Evolutionary conservation across 2,888 invertebrate species (phyloP).

Genomic region (Corbicula japonica): DNA sequence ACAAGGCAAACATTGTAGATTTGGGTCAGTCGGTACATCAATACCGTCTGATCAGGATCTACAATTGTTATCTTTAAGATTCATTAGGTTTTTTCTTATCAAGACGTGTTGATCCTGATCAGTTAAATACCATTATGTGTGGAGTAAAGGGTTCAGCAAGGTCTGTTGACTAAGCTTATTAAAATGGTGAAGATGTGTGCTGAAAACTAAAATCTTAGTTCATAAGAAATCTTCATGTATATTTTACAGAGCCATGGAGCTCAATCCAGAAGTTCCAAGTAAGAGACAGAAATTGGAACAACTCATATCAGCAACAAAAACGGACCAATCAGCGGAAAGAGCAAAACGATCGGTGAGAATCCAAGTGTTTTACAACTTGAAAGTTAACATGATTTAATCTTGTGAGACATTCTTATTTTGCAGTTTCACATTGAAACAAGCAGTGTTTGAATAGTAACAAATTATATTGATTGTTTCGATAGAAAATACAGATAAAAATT

Average conservation of each 20-base stretch:
- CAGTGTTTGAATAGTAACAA: not conserved
- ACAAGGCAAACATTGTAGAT: too few species aligned
- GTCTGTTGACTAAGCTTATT: not conserved
- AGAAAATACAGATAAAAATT: not conserved
- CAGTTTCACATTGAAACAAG: not conserved
- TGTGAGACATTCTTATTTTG: not conserved
- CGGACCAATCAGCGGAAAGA: slow-evolving; percentile 17
- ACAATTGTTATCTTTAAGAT: not conserved
- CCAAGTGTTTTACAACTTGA: not conserved
- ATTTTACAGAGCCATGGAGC: slow-evolving; percentile 54
- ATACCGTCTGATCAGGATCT: too few species aligned
- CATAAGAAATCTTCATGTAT: not conserved
- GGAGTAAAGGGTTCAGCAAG: not conserved
- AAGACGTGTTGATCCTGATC: not conserved
- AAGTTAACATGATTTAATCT: not conserved
- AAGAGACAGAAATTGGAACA: slow-evolving; percentile 57
- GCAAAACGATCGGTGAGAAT: slow-evolving; percentile 19
- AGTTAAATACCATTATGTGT: not conserved
- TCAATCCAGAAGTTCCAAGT: slow-evolving; percentile 59
- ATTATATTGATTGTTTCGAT: not conserved
- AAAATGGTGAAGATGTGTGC: not conserved
- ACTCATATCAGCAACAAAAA: slow-evolving; percentile 17
- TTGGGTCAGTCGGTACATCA: too few species aligned
- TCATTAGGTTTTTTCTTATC: not conserved
- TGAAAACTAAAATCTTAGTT: not conserved